These are phyloP conservation scores for Leptonema lineaticorne DNA, from an alignment of 1,140 invertebrate genomes.

Conservation along the genomic window DNA sequence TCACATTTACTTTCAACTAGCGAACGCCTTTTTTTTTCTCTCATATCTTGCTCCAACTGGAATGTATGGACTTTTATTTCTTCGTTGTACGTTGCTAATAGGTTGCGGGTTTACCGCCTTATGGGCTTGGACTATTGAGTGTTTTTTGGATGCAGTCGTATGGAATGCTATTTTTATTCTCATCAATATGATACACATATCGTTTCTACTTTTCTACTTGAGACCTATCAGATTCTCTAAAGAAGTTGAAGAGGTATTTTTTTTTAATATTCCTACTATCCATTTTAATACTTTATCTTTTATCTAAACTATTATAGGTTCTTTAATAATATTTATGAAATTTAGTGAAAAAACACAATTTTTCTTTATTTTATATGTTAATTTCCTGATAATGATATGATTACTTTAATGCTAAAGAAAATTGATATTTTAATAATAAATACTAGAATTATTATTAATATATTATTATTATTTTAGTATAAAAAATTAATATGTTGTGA, in stretches of 20 bases:
- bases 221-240: conserved; percentile 80
- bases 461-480: too few relatives aligned
- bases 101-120: conserved; percentile 76
- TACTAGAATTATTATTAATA: too few relatives aligned
- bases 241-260: conserved; percentile 77
- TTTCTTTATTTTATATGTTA: too few relatives aligned
- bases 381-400: too few relatives aligned
- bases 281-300: neutral
- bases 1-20: conserved; percentile 80
- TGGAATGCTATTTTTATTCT: conserved; percentile 83
- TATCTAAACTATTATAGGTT: neutral
- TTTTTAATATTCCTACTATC: neutral
- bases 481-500: too few relatives aligned
- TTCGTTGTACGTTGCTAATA: conserved; percentile 72
- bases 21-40: conserved; percentile 78
- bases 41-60: conserved; percentile 79
- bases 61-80: conserved; percentile 75
- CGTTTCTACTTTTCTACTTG: conserved; percentile 77
- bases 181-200: conserved; percentile 81
- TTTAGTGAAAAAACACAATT: too few relatives aligned
- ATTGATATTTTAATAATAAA: too few relatives aligned
- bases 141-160: conserved; percentile 80
- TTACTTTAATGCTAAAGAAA: too few relatives aligned
- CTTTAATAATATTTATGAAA: neutral
- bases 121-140: conserved; percentile 83